These are phyloP conservation scores for Ailurus styani DNA, from an alignment of 2,113 vertebrate species.

Conservation along the genomic window DNA sequence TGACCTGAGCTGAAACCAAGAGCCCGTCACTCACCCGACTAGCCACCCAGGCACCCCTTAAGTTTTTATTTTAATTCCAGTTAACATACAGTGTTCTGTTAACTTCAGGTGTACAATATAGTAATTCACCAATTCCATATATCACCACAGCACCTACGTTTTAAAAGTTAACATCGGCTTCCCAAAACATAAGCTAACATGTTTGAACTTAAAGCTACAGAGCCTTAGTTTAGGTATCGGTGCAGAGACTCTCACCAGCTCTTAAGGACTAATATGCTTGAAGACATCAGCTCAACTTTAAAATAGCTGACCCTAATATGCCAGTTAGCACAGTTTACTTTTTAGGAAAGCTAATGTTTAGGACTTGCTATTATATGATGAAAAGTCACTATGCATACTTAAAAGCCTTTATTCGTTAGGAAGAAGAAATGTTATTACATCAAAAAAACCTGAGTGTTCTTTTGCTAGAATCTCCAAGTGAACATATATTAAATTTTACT, in stretches of 20 bases:
- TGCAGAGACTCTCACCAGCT: not conserved
- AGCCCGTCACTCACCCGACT: not conserved
- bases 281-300: not conserved
- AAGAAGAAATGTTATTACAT: not conserved
- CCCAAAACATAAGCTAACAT: not conserved
- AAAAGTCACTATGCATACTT: not conserved
- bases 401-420: slow-evolving; percentile 8
- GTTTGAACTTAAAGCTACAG: not conserved
- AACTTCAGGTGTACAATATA: not conserved
- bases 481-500: not conserved
- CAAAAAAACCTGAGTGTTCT: not conserved
- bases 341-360: not conserved
- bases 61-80: not conserved
- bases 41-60: not conserved
- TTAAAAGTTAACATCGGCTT: not conserved
- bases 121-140: not conserved
- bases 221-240: not conserved
- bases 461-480: not conserved
- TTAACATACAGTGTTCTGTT: not conserved
- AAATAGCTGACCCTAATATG: not conserved
- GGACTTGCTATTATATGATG: not conserved
- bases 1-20: not conserved
- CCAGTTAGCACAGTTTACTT: not conserved
- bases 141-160: not conserved
- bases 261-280: not conserved